Conservation (phyloP, 2,888 invertebrate species). For the Bombyx huttoni region DNA sequence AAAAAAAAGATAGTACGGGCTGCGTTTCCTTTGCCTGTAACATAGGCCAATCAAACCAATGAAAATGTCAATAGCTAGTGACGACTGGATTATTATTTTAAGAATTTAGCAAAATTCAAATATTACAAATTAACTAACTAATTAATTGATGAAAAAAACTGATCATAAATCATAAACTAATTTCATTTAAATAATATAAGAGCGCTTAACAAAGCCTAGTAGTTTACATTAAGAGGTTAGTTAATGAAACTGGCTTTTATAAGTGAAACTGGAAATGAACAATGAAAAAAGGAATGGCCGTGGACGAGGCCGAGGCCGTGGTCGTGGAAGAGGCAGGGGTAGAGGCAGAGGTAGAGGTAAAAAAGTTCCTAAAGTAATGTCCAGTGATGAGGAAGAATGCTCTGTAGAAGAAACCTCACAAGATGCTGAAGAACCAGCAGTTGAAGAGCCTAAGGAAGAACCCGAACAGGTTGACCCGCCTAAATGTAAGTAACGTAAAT, state of each 20-base stretch:
- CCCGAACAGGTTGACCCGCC: conserved; percentile 61
- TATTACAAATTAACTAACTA: neutral
- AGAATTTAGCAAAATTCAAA: neutral
- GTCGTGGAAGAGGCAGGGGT: conserved; percentile 83
- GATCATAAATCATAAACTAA: no score
- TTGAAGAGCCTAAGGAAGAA: conserved; percentile 59
- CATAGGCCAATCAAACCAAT: neutral
- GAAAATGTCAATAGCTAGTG: neutral
- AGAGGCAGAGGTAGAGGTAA: conserved; percentile 79
- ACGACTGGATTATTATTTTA: neutral
- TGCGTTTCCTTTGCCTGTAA: no score
- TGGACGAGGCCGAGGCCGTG: conserved; percentile 83
- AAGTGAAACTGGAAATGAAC: conserved; percentile 35
- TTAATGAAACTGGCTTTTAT: neutral
- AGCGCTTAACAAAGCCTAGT: neutral
- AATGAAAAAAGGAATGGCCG: conserved; percentile 75
- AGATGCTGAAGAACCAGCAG: conserved; percentile 60
- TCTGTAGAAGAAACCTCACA: conserved; percentile 64
- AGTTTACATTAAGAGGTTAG: neutral
- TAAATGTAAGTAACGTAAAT: conserved; percentile 45
- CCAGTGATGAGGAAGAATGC: conserved; percentile 72
- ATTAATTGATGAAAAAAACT: no score
- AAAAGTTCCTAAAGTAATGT: conserved; percentile 81
- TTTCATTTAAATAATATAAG: no score
- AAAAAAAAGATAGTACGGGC: no score